Evolutionary conservation across 2,113 vertebrate species (phyloP).

Genomic region (Psilopogon haemacephalus): DNA sequence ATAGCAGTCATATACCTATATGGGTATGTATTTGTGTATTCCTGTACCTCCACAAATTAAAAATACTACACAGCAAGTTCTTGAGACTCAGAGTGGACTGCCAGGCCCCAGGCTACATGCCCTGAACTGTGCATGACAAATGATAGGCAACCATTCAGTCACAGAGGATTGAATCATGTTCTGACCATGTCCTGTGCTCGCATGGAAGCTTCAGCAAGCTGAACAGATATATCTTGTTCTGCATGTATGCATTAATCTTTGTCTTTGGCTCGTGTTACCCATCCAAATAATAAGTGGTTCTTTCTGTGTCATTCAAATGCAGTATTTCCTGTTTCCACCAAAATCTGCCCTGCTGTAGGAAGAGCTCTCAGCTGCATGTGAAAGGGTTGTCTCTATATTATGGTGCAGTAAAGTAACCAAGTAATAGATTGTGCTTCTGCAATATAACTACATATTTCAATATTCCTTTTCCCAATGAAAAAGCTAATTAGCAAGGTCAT

Average conservation of each 20-base stretch:
- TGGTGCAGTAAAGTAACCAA: neutral
- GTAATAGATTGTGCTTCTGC: neutral
- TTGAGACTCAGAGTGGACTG: neutral
- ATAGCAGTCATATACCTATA: neutral
- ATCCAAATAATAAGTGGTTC: neutral
- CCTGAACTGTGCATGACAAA: neutral
- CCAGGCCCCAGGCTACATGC: too few relatives aligned
- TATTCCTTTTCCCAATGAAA: neutral
- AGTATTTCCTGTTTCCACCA: neutral
- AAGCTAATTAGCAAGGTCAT: constrained; percentile 47
- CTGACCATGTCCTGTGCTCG: neutral
- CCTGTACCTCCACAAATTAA: neutral
- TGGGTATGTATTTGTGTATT: neutral
- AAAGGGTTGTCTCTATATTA: neutral
- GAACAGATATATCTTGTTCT: neutral
- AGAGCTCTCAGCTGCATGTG: neutral
- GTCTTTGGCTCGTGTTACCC: neutral
- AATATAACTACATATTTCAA: constrained; percentile 22
- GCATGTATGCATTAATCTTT: neutral
- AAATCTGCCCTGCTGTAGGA: neutral
- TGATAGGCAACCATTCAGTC: neutral
- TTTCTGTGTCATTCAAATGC: neutral
- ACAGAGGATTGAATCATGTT: neutral
- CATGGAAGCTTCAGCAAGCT: neutral
- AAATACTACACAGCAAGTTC: neutral